Evolutionary conservation across 2,888 invertebrate species (phyloP).

Genomic region (Diogma glabrata): DNA sequence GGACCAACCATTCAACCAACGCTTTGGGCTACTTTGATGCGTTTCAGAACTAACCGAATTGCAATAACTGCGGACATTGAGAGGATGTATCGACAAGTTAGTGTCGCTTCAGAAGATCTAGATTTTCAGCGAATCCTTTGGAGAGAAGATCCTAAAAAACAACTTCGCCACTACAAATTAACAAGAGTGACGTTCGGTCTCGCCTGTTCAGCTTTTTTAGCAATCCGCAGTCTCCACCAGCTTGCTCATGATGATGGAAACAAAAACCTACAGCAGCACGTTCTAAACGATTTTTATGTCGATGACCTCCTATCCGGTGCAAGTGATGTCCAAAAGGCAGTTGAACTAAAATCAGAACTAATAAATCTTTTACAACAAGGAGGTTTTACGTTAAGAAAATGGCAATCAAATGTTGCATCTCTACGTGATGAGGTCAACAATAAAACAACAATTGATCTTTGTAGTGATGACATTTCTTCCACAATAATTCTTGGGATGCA

Average conservation of each 20-base stretch:
- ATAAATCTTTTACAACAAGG: background rate
- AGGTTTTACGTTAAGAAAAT: background rate
- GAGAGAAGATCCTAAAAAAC: too few species aligned
- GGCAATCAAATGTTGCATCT: background rate
- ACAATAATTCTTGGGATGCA: too few species aligned
- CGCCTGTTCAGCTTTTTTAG: background rate
- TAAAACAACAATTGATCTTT: too few species aligned
- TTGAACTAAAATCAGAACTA: background rate
- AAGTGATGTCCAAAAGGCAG: background rate
- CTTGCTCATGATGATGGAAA: background rate
- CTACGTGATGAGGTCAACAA: too few species aligned
- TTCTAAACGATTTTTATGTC: too few species aligned
- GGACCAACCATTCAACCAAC: too few species aligned
- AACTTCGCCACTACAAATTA: too few species aligned
- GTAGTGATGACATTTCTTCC: too few species aligned
- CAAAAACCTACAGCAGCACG: too few species aligned
- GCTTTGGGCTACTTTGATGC: background rate
- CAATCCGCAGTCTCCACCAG: background rate
- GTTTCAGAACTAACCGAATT: background rate
- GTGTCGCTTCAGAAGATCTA: too few species aligned
- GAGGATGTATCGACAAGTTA: too few species aligned
- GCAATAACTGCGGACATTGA: background rate
- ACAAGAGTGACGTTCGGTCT: background rate
- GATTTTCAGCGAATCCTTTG: background rate
- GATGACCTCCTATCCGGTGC: background rate